Percentiles rank a stretch among this genome's conserved stretches.
Evolutionary conservation across 2,113 vertebrate genomes (phyloP).

Genomic region (Pyxicephalus adspersus): DNA sequence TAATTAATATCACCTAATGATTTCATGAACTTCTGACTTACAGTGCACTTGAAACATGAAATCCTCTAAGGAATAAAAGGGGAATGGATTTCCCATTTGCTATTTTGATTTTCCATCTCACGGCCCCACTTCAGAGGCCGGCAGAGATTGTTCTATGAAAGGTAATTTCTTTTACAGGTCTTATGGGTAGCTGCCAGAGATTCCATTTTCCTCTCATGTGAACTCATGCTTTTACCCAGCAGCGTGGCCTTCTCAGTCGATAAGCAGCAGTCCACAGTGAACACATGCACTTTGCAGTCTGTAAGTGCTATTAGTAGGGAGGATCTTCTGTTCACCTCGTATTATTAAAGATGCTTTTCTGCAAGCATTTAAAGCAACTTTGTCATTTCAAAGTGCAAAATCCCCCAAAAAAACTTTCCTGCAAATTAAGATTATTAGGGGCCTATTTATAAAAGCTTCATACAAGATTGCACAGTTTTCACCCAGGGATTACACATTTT

Average conservation of each 20-base stretch:
- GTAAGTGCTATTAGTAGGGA: slow-evolving; percentile 30
- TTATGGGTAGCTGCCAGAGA: slow-evolving; percentile 19
- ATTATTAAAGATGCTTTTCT: slow-evolving; percentile 33
- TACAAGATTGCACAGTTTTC: too few species aligned
- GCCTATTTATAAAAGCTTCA: too few species aligned
- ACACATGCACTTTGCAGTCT: slow-evolving; percentile 32
- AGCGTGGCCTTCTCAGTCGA: slow-evolving; percentile 36
- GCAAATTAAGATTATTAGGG: too few species aligned
- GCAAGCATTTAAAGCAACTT: not conserved
- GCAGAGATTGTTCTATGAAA: slow-evolving; percentile 11
- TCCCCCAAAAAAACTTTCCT: too few species aligned
- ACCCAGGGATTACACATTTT: too few species aligned
- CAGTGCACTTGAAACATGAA: not conserved
- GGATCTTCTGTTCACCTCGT: slow-evolving; percentile 11
- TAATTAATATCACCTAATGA: slow-evolving; percentile 1
- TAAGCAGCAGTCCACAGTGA: slow-evolving; percentile 1
- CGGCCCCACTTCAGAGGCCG: not conserved
- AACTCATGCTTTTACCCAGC: slow-evolving; percentile 39
- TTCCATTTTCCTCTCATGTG: slow-evolving; percentile 37
- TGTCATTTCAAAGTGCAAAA: too few species aligned
- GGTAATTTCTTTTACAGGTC: slow-evolving; percentile 29
- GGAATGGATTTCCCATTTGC: slow-evolving; percentile 30
- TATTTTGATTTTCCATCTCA: slow-evolving; percentile 21
- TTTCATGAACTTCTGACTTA: slow-evolving; percentile 12
- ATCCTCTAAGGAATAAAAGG: slow-evolving; percentile 8